Evolutionary conservation across 1,140 invertebrate species (phyloP).

Genomic region (Acyrthosiphon pisum): DNA sequence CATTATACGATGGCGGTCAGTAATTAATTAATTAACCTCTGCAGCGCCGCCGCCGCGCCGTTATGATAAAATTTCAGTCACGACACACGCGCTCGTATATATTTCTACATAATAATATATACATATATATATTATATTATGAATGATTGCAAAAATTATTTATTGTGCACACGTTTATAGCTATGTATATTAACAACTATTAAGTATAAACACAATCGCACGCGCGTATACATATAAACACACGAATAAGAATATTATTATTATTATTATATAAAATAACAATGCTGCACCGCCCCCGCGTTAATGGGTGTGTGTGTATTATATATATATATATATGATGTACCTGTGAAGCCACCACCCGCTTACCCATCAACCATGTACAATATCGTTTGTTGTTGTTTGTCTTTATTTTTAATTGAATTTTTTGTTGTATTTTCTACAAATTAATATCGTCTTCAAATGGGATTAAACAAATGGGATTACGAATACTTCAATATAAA

Average conservation of each 20-base stretch:
- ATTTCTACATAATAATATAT: background rate
- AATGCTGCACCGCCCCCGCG: background rate
- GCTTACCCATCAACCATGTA: background rate
- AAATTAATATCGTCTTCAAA: background rate
- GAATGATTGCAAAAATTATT: background rate
- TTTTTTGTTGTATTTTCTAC: background rate
- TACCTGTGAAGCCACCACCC: background rate
- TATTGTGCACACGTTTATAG: background rate
- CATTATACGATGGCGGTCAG: background rate
- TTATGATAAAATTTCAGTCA: background rate
- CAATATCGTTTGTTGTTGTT: background rate
- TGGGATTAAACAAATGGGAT: too few species aligned
- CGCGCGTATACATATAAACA: background rate
- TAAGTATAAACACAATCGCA: background rate
- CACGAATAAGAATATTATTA: background rate
- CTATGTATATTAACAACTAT: background rate
- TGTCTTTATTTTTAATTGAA: background rate
- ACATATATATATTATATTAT: background rate
- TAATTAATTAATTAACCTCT: conserved; percentile 31
- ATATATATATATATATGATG: background rate
- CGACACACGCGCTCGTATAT: background rate
- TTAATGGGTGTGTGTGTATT: background rate
- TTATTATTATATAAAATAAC: conserved; percentile 9
- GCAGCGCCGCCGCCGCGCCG: background rate
- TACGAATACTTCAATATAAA: too few species aligned